Conservation (phyloP, 2,888 invertebrate genomes). For the Hirtodrosophila alboralis region DNA sequence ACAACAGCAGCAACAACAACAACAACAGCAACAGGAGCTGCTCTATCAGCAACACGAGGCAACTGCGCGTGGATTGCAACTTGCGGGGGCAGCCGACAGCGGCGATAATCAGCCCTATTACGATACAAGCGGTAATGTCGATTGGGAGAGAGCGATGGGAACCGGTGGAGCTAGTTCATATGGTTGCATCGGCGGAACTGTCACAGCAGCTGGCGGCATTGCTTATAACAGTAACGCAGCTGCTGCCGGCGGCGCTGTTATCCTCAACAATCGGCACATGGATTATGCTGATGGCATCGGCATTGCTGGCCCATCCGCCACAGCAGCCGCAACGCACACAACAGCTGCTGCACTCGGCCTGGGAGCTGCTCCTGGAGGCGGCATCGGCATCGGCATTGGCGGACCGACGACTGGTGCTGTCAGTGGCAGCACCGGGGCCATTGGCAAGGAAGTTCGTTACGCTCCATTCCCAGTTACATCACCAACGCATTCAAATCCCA, state of each 20-base stretch:
- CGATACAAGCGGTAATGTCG: slow-evolving; percentile 83
- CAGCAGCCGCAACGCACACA: slow-evolving; percentile 64
- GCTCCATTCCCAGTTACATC: slow-evolving; percentile 85
- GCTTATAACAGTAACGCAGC: slow-evolving; percentile 77
- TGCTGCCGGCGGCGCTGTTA: slow-evolving; percentile 75
- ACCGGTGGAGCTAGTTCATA: slow-evolving; percentile 83
- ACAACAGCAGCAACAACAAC: slow-evolving; percentile 47
- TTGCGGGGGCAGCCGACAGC: slow-evolving; percentile 73
- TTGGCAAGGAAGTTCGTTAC: slow-evolving; percentile 86
- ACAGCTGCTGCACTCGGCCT: slow-evolving; percentile 67
- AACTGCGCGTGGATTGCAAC: slow-evolving; percentile 75
- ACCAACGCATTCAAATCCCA: slow-evolving; percentile 85
- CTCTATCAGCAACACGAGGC: slow-evolving; percentile 77
- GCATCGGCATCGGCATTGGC: slow-evolving; percentile 13
- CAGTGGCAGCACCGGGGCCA: slow-evolving; percentile 81
- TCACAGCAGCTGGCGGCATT: slow-evolving; percentile 78
- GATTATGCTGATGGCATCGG: slow-evolving; percentile 82
- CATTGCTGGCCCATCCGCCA: slow-evolving; percentile 81
- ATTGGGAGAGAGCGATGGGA: slow-evolving; percentile 83
- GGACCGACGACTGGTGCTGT: slow-evolving; percentile 24
- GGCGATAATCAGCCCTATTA: slow-evolving; percentile 83
- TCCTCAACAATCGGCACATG: slow-evolving; percentile 77
- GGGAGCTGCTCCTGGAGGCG: slow-evolving; percentile 63
- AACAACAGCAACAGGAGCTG: slow-evolving; percentile 45
- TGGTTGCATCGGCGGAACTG: slow-evolving; percentile 81